These are phyloP conservation scores for Hylaea fasciaria DNA, from an alignment of 2,888 invertebrate species.

Conservation along the genomic window DNA sequence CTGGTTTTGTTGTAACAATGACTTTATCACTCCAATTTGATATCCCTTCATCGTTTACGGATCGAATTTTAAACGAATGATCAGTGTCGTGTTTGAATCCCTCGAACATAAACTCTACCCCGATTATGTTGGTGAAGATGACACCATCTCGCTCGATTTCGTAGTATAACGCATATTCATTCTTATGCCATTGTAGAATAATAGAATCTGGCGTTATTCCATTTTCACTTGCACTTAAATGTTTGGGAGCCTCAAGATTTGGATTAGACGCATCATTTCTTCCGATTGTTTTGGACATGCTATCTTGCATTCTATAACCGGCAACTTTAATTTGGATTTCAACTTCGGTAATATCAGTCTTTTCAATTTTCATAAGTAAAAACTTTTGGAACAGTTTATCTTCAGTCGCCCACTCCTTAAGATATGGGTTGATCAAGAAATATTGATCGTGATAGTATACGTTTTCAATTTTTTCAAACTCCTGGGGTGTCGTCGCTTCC, in stretches of 20 bases:
- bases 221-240: constrained; percentile 48
- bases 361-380: constrained; percentile 67
- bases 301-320: constrained; percentile 54
- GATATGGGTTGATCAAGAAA: constrained; percentile 65
- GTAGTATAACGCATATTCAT: constrained; percentile 53
- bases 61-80: constrained; percentile 66
- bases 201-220: constrained; percentile 57
- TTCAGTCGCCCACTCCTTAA: constrained; percentile 46
- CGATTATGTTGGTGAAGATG: constrained; percentile 63
- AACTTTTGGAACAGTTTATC: constrained; percentile 56
- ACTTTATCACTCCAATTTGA: constrained; percentile 71
- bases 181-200: constrained; percentile 59
- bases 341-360: constrained; percentile 58
- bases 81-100: constrained; percentile 56
- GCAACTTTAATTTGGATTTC: constrained; percentile 68
- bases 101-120: constrained; percentile 56
- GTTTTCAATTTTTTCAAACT: constrained; percentile 55
- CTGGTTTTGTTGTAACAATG: constrained; percentile 52
- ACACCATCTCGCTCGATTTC: constrained; percentile 72
- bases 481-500: constrained; percentile 56
- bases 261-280: constrained; percentile 43
- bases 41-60: constrained; percentile 54
- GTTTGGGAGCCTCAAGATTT: constrained; percentile 50
- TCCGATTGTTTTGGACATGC: constrained; percentile 47
- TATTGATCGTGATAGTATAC: constrained; percentile 63